A percentile compares a stretch with the other conserved stretches of the same genome.
Conservation (phyloP, 2,888 invertebrate species). For the Epinotia ramella region DNA sequence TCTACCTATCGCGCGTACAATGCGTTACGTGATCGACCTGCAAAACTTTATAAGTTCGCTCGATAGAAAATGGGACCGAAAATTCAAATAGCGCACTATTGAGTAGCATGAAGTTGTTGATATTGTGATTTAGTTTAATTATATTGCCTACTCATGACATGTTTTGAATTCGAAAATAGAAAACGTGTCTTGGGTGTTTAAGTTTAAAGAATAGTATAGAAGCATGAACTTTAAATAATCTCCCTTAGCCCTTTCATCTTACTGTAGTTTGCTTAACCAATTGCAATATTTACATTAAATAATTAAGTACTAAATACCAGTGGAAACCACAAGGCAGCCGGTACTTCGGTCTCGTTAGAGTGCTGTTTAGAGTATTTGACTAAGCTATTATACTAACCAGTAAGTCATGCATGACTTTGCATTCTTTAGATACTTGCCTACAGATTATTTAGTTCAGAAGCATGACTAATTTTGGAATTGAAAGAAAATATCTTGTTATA, state of each 20-base stretch:
- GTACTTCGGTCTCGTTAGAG: conserved; percentile 38
- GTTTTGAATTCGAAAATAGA: background rate
- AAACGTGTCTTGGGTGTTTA: background rate
- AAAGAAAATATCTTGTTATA: no score
- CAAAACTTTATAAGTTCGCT: no score
- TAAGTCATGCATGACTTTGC: conserved; percentile 42
- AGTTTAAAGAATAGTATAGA: background rate
- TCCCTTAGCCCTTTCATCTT: conserved; percentile 10
- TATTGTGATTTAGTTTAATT: background rate
- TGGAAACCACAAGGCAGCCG: conserved; percentile 36
- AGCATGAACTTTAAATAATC: background rate
- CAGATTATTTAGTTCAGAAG: conserved; percentile 8
- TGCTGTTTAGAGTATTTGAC: conserved; percentile 43
- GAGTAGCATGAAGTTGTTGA: no score
- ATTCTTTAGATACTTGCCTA: conserved; percentile 32
- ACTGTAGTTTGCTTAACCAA: conserved; percentile 36
- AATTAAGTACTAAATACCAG: conserved; percentile 41
- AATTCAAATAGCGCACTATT: no score
- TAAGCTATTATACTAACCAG: conserved; percentile 27
- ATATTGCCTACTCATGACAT: background rate
- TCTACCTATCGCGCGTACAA: no score
- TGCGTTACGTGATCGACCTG: no score
- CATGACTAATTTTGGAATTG: background rate
- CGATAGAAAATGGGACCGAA: no score
- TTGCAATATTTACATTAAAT: conserved; percentile 34